Evolutionary conservation across 37 sponge, comb jelly and placozoan species (phyloP).

Genomic region (Agelas oroides): DNA sequence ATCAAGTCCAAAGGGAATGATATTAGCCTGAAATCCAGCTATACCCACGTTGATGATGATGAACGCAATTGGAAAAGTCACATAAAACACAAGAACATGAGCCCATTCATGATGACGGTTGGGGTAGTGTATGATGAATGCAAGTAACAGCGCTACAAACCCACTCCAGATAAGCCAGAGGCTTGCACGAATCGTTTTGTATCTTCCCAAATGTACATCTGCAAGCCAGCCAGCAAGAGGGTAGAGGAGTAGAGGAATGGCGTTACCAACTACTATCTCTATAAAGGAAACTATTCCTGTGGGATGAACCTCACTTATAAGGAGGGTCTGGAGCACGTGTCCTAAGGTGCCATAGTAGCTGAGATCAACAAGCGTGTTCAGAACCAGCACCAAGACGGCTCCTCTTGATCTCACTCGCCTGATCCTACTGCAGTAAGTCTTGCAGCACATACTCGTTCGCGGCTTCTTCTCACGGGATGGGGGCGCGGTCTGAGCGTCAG

Average conservation of each 20-base stretch:
- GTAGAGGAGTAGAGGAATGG: neutral
- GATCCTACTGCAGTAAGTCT: neutral
- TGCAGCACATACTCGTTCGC: neutral
- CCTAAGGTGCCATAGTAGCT: neutral
- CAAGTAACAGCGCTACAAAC: neutral
- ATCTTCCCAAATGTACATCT: neutral
- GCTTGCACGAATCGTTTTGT: neutral
- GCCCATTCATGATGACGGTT: no score
- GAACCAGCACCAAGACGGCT: neutral
- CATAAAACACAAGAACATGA: no score
- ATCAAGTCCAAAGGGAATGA: slow-evolving; percentile 20
- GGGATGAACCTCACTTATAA: neutral
- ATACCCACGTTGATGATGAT: neutral
- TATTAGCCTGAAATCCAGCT: slow-evolving; percentile 17
- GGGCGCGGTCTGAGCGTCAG: no score
- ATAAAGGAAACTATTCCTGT: neutral
- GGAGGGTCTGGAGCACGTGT: neutral
- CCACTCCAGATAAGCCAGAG: slow-evolving; percentile 9
- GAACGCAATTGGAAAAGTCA: neutral
- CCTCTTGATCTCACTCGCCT: neutral
- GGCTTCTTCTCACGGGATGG: no score
- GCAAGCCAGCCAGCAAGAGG: slow-evolving; percentile 13
- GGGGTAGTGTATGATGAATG: neutral
- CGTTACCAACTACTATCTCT: neutral
- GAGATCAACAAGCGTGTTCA: neutral